Evolutionary conservation across 2,797 vertebrate genomes (phyloP), one percentile per base, ranked within the genome.

Genomic region (Tarsius wallacei): DNA sequence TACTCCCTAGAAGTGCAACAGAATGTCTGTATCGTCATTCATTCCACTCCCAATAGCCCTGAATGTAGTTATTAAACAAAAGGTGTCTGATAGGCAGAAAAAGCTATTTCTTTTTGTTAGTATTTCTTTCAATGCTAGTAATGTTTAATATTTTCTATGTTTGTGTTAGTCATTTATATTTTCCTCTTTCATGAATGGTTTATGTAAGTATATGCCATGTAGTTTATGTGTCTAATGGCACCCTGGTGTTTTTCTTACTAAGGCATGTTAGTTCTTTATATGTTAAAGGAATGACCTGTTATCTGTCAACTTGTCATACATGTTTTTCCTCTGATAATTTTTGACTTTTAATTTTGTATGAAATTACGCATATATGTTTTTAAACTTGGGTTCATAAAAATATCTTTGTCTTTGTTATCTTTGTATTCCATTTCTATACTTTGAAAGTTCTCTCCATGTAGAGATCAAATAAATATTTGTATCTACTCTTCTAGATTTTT

Each of bases 351-450:
- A 59, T 88, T 88, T 80, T 91, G 15, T 31, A n/a, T 84, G 42
- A 59, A 83, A 77, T 87, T 64, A 61, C 55, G 26, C 63, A 59
- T 55, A 49, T 24, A 53, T 19, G 11, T 49, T 33, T 74, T 57
- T 87, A 31, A 49, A 33, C 73, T 66, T 87, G 87, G 36, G 7
- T 47, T 83, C 28, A 9, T 82, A 66, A 51, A 87, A 47, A 19
- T 64, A 77, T 59, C 2, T 85, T 77, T 73, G 91, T 22, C 47
- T 93, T 86, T 90, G 9, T 49, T 70, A 76, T n/a, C 90, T 42
- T 42, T 42, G 3, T 94, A 42, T 12, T 70, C n/a, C 9, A 0
- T 63, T 77, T 91, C 7, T 6, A 13, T 26, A 21, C 70, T 64
- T 90, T 64, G 63, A 33, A 87, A 73, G 53, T 73, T 83, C 4